Evolutionary conservation across 2,888 invertebrate genomes (phyloP), one percentile per base, ranked within the genome.

Genomic region (Orthonychiurus folsomi): DNA sequence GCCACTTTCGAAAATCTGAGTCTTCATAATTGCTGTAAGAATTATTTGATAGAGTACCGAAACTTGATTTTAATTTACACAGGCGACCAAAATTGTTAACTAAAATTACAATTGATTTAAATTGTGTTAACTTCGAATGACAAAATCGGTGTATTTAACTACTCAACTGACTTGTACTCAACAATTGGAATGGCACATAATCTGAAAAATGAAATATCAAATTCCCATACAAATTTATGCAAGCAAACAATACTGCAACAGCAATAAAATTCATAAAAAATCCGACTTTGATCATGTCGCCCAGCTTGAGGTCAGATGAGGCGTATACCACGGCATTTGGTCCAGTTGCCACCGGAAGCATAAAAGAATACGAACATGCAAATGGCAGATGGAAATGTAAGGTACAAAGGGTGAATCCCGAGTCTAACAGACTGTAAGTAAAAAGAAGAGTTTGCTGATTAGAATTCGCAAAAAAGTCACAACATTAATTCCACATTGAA

Each of bases 311-410:
- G 2, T 66, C 63, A 1, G 65, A 88, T 18, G 88, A 88, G 0
- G 88, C 88, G 21, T 89, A 89, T 0, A 89, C 93, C 64, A 96
- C 89, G 2, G 94, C 94, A 78, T 95, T 95, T 24, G 94, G 93
- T 1, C 94, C 93, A 0, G 94, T 94, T 54, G 93, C 93, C 56
- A 37, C 56, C 12, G 56, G 56, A 12, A 56, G 56, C 56, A 56
- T 56, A 20, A 56, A 56, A 9, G 56, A 25, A 26, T 26, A 56
- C 20, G 56, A 56, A 27, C 56, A 56, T 2, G 56, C 21, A n/a
- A 56, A n/a, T 26, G 15, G 26, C 25, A 2, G 56, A 3, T 26
- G 56, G 56, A 5, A 56, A 27, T 24, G 56, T 56, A 25, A 56
- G 18, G 20, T 56, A 56, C 25, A 56, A 24, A 5, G 56, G 56